phyloP scores from a whole-genome alignment of 92 coral and sea anemone genomes.

The Diadumene lineata region DNA sequence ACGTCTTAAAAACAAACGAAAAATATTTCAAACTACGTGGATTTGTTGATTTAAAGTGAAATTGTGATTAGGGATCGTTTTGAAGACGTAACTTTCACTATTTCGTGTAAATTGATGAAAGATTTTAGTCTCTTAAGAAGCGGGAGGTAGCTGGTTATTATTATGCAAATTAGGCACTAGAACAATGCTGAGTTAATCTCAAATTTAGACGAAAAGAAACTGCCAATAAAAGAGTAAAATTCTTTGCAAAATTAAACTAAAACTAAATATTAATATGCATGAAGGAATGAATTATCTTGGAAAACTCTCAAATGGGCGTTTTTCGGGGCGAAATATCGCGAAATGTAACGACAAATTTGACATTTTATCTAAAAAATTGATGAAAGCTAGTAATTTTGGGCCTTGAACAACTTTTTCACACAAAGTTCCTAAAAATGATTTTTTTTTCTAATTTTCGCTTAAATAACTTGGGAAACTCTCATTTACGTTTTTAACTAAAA shows the following conservation, averaged over 20 bases:
- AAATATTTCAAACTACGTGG: neutral
- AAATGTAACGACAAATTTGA: neutral
- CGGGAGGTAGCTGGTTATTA: constrained; percentile 2
- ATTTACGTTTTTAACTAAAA: too few relatives aligned
- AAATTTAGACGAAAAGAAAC: constrained; percentile 45
- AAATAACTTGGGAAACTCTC: too few relatives aligned
- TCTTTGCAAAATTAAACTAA: neutral
- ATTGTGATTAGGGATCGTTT: neutral
- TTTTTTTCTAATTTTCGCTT: too few relatives aligned
- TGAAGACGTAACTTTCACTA: too few relatives aligned
- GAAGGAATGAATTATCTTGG: constrained; percentile 8
- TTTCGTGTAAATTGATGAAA: neutral
- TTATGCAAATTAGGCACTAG: constrained; percentile 41
- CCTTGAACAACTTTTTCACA: neutral
- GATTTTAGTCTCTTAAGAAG: neutral
- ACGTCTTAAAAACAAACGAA: neutral
- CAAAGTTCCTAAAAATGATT: too few relatives aligned
- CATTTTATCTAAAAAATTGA: neutral
- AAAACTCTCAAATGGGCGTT: neutral
- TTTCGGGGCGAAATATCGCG: neutral
- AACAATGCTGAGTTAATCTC: constrained; percentile 28
- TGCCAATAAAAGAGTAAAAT: constrained; percentile 1
- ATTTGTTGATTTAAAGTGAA: neutral
- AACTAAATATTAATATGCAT: constrained; percentile 16
- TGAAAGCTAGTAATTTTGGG: neutral